Base-by-base conservation (phyloP, 2,797 vertebrate genomes). In the Vireo griseus region DNA sequence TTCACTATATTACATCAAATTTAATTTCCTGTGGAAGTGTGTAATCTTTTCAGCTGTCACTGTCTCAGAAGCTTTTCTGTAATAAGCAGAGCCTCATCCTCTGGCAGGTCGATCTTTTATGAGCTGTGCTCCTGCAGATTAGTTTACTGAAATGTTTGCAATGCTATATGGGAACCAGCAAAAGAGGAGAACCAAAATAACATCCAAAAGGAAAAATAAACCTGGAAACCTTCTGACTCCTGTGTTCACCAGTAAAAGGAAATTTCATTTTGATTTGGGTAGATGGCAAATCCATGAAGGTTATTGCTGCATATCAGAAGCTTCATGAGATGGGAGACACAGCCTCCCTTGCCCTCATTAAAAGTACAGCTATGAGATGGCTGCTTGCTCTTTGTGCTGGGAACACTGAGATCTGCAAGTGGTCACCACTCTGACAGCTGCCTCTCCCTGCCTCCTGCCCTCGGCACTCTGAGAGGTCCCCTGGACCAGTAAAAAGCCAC, bases 1-100 rank as follows among this genome's bases (percentile, higher is more conserved):
- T 95, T 92, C 74, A 85, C 59, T 54, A 37, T 85, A 92, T 80
- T 91, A 81, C 85, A 94, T 91, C 68, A 89, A 91, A 95, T 96
- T 95, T 92, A 96, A 95, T 96, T 96, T 94, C 96, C 95, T 96
- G 88, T 93, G 95, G 37, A 96, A 77, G 83, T 42, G 76, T 92
- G 84, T 42, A 93, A 83, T 94, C 87, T 95, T 94, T 75, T 86
- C 87, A 89, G 87, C 73, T 85, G 59, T 86, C 89, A 94, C 67
- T 75, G 90, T 71, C 92, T 94, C 83, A 69, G 86, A 94, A 92
- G 75, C 51, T 84, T 79, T 96, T 93, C 82, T 79, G 81, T 86
- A 96, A 97, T 83, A 94, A 94, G 84, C 77, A 93, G 68, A 94
- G 52, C 31, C 71, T 84, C 13, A 0, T 96, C 74, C 90, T 92